Base-by-base conservation (phyloP, 1,140 invertebrate genomes). In the Penaeus japonicus region DNA sequence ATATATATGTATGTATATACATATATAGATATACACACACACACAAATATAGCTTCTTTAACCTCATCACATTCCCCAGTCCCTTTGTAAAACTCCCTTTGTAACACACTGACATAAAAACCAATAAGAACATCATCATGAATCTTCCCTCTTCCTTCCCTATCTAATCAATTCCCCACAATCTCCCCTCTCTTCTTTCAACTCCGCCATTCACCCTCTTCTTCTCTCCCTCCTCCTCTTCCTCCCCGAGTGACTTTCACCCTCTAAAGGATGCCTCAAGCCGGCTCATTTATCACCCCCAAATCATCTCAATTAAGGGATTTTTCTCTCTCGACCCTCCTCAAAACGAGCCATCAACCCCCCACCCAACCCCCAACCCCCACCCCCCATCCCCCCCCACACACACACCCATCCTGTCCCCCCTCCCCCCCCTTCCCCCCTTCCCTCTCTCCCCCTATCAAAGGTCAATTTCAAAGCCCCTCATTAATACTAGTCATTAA, bases 251-350 rank as follows among this genome's bases (percentile, higher is more conserved):
- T 27, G 27, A 55, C 75, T 79, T 79, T 79, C 75, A 78, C 77
- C 55, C 55, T 86, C 75, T 57, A 86, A 86, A 86, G 79, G 75
- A 86, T 77, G 59, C 84, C 32, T 35, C 57, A 57, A n/a, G 55
- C 83, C 7, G 77, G 39, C 62, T 39, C 78, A 82, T 82, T 82
- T 87, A 87, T 87, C 85, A 80, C 59, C 57, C 57, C 85, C 79
- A 87, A 87, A 87, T 87, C 85, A 87, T 82, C 85, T 75, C 79
- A 82, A 87, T 87, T 87, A 87, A 32, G 35, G 80, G 82, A 87
- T 81, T 81, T 82, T 55, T 87, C 79, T 82, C 54, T 81, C 53
- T 15, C 7, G 62, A 59, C 39, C 57, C 78, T 54, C 73, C 78
- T 70, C 55, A 47, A 47, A 47, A 47, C 47, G 47, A 47, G 10